A percentile compares a stretch with the other conserved stretches of the same genome.
Evolutionary conservation across 2,888 invertebrate genomes (phyloP).

Genomic region (Clusia tigrina): DNA sequence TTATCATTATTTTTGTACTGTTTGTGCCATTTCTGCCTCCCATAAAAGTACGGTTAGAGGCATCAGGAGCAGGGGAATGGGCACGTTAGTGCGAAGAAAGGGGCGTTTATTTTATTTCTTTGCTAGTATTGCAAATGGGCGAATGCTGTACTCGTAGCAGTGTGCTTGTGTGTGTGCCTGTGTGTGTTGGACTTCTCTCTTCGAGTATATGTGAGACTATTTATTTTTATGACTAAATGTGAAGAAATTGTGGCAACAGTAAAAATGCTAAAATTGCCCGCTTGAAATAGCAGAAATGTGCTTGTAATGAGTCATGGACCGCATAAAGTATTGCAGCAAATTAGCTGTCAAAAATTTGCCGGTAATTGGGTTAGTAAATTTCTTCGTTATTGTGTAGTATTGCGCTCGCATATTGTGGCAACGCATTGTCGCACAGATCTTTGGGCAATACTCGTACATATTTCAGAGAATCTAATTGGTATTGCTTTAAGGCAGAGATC

Average conservation of each 20-base stretch:
- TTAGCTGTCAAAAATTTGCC: constrained; percentile 7
- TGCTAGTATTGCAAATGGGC: neutral
- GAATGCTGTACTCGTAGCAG: no score
- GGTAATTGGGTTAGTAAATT: constrained; percentile 8
- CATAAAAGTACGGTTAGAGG: no score
- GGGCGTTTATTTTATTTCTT: neutral
- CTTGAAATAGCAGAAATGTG: constrained; percentile 5
- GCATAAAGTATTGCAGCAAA: constrained; percentile 2
- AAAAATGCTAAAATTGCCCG: neutral
- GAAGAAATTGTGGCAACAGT: constrained; percentile 2
- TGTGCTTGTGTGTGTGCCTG: neutral
- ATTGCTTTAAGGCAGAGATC: no score
- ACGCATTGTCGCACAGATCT: no score
- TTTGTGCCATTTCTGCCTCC: no score
- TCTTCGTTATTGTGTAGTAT: neutral
- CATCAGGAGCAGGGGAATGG: neutral
- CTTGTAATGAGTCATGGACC: constrained; percentile 1
- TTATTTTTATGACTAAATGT: constrained; percentile 11
- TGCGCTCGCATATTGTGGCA: neutral
- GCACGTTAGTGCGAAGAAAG: neutral
- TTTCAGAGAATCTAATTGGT: no score
- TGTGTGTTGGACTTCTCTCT: neutral
- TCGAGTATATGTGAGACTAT: neutral
- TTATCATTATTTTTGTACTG: no score
- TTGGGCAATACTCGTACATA: no score